Base-by-base conservation (phyloP, 2,113 vertebrate species). In the Dromaius novaehollandiae region DNA sequence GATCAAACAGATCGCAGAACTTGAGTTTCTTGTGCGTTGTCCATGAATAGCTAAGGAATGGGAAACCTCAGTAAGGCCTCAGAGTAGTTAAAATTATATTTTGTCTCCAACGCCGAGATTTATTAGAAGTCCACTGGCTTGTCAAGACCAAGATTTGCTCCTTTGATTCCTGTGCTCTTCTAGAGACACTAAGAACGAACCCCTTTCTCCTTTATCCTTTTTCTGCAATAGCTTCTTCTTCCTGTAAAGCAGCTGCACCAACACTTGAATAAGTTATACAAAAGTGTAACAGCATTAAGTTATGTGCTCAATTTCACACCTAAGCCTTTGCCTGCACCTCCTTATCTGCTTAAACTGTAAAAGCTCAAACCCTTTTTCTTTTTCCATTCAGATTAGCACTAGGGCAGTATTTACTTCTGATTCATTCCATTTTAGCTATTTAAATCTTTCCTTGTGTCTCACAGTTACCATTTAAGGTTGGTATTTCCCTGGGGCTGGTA, bases 391-490 rank as follows among this genome's bases (percentile, higher is more conserved):
- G 68, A 61, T 50, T 55, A 90, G 90, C 34, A 32, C 50, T 32
- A n/a, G 66, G 69, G 34, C 83, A 90, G 36, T 76, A 96, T 86
- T 95, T 95, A 86, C 88, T 95, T 88, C 94, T 95, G 86, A 91
- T 95, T 96, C 94, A 85, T 92, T 91, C 86, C 93, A 88, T 64
- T 96, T 96, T 76, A 92, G 82, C 86, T 94, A 85, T 92, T 93
- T 94, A 96, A 97, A 93, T 86, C 73, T 94, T 95, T 71, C 88
- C 56, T 82, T 7, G 0, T 1, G 13, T 95, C 90, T 84, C 90
- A 70, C 84, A 94, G 95, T 96, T 96, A 94, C 95, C 96, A 96
- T 97, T 95, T 97, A 95, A 97, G 95, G 97, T 5, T 95, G 91
- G 38, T 88, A 91, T 95, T 95, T 96, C 85, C 93, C 89, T 11